Evolutionary conservation across 2,113 vertebrate species (phyloP), one percentile per base, ranked within the genome.

Genomic region (Neodon shergylaensis): DNA sequence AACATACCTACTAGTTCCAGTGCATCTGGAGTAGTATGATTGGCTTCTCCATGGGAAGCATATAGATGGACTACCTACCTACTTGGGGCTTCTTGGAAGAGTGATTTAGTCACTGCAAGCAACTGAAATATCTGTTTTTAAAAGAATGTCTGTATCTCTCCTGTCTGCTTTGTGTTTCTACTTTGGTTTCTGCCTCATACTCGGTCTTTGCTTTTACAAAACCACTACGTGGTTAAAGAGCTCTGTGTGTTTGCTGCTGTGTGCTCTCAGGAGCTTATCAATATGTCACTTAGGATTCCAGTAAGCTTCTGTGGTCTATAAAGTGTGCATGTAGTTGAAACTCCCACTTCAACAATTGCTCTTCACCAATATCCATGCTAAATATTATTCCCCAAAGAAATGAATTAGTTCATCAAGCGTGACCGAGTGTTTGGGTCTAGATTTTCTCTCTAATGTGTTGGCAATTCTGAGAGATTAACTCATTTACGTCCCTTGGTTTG

Each of bases 101-200:
- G 36, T 83, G 36, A 82, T 52, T 85, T 72, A 84, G 78, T 85
- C 44, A 76, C 22, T 47, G 14, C 13, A 88, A 85, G 31, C 68
- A 87, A 28, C 1, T 76, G 83, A 78, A 91, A 14, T 22, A 16
- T 86, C 76, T 54, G 1, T 76, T 89, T 95, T 73, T 93, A 85
- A 84, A 84, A 79, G 52, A 52, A 68, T 74, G 52, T n/a, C 47
- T 89, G 0, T 72, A 31, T 5, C 24, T 85, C 17, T 89, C 47
- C 42, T 89, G 84, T 91, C 72, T 16, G 49, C 36, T 65, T 77
- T 24, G 61, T 66, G 28, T 91, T 95, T 91, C 83, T 91, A 39
- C 47, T 82, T 96, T 90, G 86, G 72, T 70, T 26, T 92, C 89
- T 89, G 42, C 88, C 52, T 96, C 82, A 81, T 73, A 72, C 72